Conservation (phyloP, 2,888 invertebrate species). For the Sesamia inferens region DNA sequence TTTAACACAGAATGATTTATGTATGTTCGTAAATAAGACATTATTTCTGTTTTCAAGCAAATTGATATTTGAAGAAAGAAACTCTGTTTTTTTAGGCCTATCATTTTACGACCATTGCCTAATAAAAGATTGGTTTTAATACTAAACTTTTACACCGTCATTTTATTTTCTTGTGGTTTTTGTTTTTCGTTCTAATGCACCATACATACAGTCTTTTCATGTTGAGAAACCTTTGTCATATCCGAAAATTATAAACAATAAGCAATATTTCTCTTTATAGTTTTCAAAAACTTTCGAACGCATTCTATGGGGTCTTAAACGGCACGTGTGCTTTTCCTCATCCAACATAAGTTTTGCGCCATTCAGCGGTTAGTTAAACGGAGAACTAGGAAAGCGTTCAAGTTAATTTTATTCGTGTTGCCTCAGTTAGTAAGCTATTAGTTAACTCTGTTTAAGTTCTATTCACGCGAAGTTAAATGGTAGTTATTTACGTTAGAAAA, state of each 20-base stretch:
- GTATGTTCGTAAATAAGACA: neutral
- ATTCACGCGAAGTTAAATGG: slow-evolving; percentile 66
- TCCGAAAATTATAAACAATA: slow-evolving; percentile 19
- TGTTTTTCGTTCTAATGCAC: neutral
- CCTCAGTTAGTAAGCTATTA: slow-evolving; percentile 69
- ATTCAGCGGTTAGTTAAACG: slow-evolving; percentile 37
- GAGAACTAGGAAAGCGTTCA: slow-evolving; percentile 53
- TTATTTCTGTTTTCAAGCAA: neutral
- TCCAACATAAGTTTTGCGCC: slow-evolving; percentile 35
- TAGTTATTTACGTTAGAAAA: slow-evolving; percentile 52
- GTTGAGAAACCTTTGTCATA: neutral
- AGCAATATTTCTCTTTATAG: slow-evolving; percentile 10
- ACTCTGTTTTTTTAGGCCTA: neutral
- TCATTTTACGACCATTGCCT: neutral
- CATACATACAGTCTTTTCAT: neutral
- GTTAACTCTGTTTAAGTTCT: slow-evolving; percentile 65
- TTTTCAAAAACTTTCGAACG: slow-evolving; percentile 31
- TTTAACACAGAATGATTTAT: neutral
- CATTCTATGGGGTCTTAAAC: slow-evolving; percentile 9
- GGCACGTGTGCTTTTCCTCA: slow-evolving; percentile 25
- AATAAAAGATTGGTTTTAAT: neutral
- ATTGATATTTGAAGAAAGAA: neutral
- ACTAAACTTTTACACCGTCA: neutral
- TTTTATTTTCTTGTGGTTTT: neutral
- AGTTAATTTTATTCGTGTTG: slow-evolving; percentile 70